Percentiles rank a stretch among this genome's conserved stretches.
These are phyloP conservation scores for Cryptops parisi DNA, from an alignment of 2,888 invertebrate species.

Conservation along the genomic window DNA sequence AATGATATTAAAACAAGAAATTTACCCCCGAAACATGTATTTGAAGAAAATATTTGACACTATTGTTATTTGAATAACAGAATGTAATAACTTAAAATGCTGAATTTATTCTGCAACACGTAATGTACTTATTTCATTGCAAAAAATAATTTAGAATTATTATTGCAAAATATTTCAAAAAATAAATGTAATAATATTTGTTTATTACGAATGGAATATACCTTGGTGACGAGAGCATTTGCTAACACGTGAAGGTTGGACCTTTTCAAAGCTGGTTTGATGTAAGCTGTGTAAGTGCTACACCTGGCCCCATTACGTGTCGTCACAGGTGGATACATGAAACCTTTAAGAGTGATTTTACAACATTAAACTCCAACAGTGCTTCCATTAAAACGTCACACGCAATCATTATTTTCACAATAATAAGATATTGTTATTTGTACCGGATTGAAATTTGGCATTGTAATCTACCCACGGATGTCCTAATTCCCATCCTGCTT, in stretches of 20 bases:
- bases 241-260: conserved; percentile 10
- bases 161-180: too few relatives aligned
- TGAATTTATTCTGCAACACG: too few relatives aligned
- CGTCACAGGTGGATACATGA: conserved; percentile 22
- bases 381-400: background rate
- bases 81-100: too few relatives aligned
- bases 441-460: conserved; percentile 21
- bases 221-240: conserved; percentile 11
- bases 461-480: conserved; percentile 22
- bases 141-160: too few relatives aligned
- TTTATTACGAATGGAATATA: too few relatives aligned
- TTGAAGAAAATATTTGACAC: too few relatives aligned
- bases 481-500: conserved; percentile 21
- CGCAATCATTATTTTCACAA: background rate
- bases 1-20: too few relatives aligned
- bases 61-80: too few relatives aligned
- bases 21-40: too few relatives aligned
- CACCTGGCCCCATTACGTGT: conserved; percentile 30
- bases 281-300: conserved; percentile 24
- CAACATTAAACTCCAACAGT: background rate
- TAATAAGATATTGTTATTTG: too few relatives aligned
- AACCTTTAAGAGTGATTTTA: conserved; percentile 2
- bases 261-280: conserved; percentile 13
- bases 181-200: too few relatives aligned
- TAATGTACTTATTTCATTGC: too few relatives aligned